A percentile compares a stretch with the other conserved stretches of the same genome.
phyloP scores from a whole-genome alignment of 2,888 invertebrate genomes.

The Flexamia atlantica region DNA sequence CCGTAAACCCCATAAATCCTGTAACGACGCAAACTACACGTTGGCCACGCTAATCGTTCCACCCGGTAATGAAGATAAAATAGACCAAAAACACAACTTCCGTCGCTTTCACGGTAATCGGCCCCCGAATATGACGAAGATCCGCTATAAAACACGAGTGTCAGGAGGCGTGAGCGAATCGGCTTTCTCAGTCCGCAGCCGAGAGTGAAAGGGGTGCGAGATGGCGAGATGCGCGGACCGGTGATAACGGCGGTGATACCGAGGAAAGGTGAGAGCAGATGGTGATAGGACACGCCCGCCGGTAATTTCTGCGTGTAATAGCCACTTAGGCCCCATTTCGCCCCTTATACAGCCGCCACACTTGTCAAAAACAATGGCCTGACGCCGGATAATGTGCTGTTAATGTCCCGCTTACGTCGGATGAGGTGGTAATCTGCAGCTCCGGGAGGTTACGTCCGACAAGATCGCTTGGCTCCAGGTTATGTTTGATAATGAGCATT shows the following conservation, averaged over 20 bases:
- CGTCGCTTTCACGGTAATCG: conserved; percentile 2
- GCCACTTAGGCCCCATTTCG: conserved; percentile 42
- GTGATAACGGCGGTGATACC: conserved; percentile 14
- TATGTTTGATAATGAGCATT: neutral
- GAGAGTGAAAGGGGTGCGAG: conserved; percentile 25
- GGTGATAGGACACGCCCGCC: conserved; percentile 8
- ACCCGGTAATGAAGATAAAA: conserved; percentile 32
- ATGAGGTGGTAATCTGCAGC: conserved; percentile 28
- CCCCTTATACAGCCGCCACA: conserved; percentile 36
- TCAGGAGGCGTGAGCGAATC: neutral
- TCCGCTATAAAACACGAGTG: conserved; percentile 29
- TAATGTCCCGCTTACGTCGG: conserved; percentile 2
- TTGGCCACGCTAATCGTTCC: conserved; percentile 7
- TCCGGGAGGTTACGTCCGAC: neutral
- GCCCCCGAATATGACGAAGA: neutral
- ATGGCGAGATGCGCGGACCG: conserved; percentile 29
- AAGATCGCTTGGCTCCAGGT: no score
- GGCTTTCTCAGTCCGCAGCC: conserved; percentile 27
- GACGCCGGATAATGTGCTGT: conserved; percentile 1
- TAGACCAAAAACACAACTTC: conserved; percentile 23
- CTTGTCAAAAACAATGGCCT: conserved; percentile 44
- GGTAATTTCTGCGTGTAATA: conserved; percentile 16
- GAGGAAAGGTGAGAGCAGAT: conserved; percentile 12
- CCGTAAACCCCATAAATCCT: conserved; percentile 2
- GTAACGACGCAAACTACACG: conserved; percentile 1